Conservation (phyloP, 1,140 invertebrate genomes). For the Nasonia giraulti region DNA sequence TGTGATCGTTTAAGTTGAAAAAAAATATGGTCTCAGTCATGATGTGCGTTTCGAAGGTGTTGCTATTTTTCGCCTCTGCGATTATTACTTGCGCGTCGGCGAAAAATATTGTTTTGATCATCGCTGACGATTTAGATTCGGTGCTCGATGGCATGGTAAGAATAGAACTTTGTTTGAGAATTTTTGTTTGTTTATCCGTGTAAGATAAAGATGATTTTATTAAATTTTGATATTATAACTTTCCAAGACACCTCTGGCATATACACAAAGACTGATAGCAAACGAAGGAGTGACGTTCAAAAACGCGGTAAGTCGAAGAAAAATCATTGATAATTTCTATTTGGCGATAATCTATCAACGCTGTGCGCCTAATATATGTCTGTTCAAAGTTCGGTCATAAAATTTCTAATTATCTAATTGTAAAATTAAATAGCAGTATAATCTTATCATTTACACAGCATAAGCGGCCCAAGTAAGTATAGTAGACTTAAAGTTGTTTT, state of each 20-base stretch:
- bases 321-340: not conserved
- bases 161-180: not conserved
- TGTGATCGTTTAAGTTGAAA: too few relatives aligned
- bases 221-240: too few relatives aligned
- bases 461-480: too few relatives aligned
- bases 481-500: too few relatives aligned
- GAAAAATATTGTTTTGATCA: constrained; percentile 84
- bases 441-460: too few relatives aligned
- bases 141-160: constrained; percentile 83
- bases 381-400: too few relatives aligned
- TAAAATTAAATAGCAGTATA: too few relatives aligned
- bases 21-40: not conserved
- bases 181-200: too few relatives aligned
- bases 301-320: constrained; percentile 80
- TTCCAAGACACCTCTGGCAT: constrained; percentile 81
- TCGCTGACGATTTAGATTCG: constrained; percentile 92
- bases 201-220: too few relatives aligned
- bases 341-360: not conserved
- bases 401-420: not conserved
- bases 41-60: not conserved
- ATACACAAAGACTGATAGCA: constrained; percentile 78
- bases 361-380: too few relatives aligned
- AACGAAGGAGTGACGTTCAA: constrained; percentile 80
- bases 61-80: not conserved
- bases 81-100: not conserved